These are phyloP conservation scores for Danio aesculapii DNA, from an alignment of 2,797 vertebrate genomes.

Conservation along the genomic window DNA sequence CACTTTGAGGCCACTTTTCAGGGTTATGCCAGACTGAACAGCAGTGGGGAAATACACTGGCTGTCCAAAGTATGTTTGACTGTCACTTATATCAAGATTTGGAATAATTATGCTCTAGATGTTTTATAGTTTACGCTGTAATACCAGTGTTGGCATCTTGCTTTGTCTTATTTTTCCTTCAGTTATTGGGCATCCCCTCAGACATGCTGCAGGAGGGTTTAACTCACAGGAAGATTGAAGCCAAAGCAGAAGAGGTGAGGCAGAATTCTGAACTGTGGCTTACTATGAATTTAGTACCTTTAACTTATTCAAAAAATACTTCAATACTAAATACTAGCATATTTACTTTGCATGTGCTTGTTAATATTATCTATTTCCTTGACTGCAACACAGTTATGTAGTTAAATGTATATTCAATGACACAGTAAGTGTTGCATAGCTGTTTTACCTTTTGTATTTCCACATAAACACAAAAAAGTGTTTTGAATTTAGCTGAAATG, in stretches of 20 bases:
- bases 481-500: no score
- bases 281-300: background rate
- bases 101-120: background rate
- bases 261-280: background rate
- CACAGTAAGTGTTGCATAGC: background rate
- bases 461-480: no score
- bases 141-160: background rate
- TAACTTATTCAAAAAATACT: background rate
- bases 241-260: slow-evolving; percentile 90
- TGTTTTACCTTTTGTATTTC: background rate
- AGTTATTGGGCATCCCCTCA: slow-evolving; percentile 88
- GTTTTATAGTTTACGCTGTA: background rate
- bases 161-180: slow-evolving; percentile 37
- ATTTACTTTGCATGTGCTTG: background rate
- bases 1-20: slow-evolving; percentile 82
- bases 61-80: slow-evolving; percentile 87
- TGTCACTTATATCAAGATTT: background rate
- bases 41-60: slow-evolving; percentile 87
- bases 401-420: background rate
- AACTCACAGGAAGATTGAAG: slow-evolving; percentile 93
- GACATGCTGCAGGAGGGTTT: slow-evolving; percentile 88
- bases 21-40: slow-evolving; percentile 84
- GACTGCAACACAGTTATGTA: background rate
- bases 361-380: background rate
- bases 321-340: background rate